Base-by-base conservation (phyloP, 2,888 invertebrate species). In the Lasioglossum vierecki region DNA sequence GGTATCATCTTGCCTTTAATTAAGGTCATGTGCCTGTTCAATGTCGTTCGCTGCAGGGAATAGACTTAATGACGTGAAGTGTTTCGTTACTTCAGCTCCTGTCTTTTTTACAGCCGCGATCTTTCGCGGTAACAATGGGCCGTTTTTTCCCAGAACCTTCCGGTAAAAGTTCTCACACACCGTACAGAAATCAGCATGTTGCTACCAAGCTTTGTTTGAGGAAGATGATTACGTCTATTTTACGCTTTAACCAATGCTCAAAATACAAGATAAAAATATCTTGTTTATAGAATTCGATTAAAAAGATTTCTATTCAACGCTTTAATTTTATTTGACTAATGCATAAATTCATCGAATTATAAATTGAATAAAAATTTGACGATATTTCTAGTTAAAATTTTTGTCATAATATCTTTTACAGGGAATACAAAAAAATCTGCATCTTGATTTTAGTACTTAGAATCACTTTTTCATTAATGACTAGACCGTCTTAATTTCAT, bases 1-100 rank as follows among this genome's bases (percentile, higher is more conserved):
- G 18, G 39, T 63, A 26, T 68, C 57, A 76, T 70, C 53, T 68
- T 22, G 41, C 49, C 57, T 63, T 83, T 79, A 85, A 94, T 94
- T 94, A 93, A 93, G 94, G 93, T 91, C 93, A 91, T 92, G 93
- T 92, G 93, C 93, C 93, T 94, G 92, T 93, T 94, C 89, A 91
- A 91, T 92, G 89, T 87, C 89, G 88, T 90, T 92, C 89, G 73
- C 84, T 85, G 80, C 86, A 90, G 86, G 63, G 90, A 92, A 91
- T 91, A 91, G 90, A 92, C 91, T 91, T 92, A 94, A 94, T 93
- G 93, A 94, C 83, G 46, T 76, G 88, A 82, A 88, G 76, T 89
- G 91, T 87, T 91, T 91, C 88, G 85, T 92, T 84, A 91, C 88
- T 90, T 86, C 89, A 89, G 35, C 46, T 82, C 26, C 4, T 44